Conservation (phyloP, 2,797 vertebrate genomes). For the Darevskia nairensis region DNA sequence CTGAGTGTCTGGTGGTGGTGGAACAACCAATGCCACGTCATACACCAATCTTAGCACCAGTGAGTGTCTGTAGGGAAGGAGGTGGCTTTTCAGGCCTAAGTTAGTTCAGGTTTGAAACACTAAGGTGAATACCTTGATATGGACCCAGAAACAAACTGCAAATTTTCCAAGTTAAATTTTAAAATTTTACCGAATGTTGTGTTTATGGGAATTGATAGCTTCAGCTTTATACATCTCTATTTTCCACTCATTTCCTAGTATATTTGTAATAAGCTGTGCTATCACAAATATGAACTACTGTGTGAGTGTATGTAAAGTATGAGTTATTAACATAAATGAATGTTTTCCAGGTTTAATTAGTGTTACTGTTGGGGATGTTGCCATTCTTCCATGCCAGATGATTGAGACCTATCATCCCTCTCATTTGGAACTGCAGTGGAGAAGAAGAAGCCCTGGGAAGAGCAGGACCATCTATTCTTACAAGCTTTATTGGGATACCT, state of each 20-base stretch:
- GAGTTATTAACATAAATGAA: neutral
- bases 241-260: neutral
- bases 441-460: neutral
- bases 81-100: too few species aligned
- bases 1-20: too few species aligned
- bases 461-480: neutral
- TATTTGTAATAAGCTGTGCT: too few species aligned
- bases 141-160: too few species aligned
- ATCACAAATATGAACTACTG: neutral
- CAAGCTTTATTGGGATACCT: neutral
- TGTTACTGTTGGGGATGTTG: neutral
- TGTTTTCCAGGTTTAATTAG: neutral
- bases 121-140: too few species aligned
- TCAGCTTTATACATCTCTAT: neutral
- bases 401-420: neutral
- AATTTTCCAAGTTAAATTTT: neutral
- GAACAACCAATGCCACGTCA: too few species aligned
- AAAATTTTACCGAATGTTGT: neutral
- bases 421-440: slow-evolving; percentile 1
- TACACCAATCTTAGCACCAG: too few species aligned
- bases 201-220: neutral
- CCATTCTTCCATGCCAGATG: neutral
- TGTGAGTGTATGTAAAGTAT: neutral
- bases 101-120: too few species aligned
- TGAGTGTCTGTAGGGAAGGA: too few species aligned